These are phyloP conservation scores for Magallana angulata DNA, from an alignment of 1,140 invertebrate genomes.

Conservation along the genomic window DNA sequence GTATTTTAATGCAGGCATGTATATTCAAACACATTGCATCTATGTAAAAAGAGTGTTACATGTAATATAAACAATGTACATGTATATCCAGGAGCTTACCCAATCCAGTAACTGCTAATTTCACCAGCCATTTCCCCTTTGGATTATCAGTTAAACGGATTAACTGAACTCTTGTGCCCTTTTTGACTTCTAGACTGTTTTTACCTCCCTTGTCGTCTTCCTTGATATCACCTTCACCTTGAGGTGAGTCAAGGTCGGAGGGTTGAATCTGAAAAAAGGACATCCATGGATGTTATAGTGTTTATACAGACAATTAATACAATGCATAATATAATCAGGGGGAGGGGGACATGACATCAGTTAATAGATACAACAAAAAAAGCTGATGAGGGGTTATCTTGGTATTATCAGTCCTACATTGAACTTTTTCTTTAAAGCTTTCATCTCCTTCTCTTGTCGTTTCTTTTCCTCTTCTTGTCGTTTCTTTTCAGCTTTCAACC, in stretches of 20 bases:
- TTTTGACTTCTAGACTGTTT: constrained; percentile 55
- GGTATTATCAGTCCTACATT: not conserved
- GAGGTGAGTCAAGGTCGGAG: constrained; percentile 22
- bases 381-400: too few relatives aligned
- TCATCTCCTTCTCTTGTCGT: constrained; percentile 7
- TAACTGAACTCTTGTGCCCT: constrained; percentile 55
- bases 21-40: too few relatives aligned
- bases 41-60: too few relatives aligned
- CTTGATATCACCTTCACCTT: constrained; percentile 60
- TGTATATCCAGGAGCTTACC: not conserved
- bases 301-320: too few relatives aligned
- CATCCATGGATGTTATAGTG: not conserved
- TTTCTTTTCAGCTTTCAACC: constrained; percentile 27
- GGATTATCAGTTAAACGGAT: constrained; percentile 58
- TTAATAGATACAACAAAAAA: too few relatives aligned
- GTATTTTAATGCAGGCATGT: too few relatives aligned
- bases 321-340: too few relatives aligned
- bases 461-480: constrained; percentile 26
- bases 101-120: constrained; percentile 34
- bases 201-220: constrained; percentile 58
- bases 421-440: constrained; percentile 11
- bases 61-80: too few relatives aligned
- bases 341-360: too few relatives aligned
- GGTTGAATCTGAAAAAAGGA: constrained; percentile 34
- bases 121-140: constrained; percentile 60